phyloP scores from a whole-genome alignment of 2,888 invertebrate genomes.

The Odontocerum albicorne region DNA sequence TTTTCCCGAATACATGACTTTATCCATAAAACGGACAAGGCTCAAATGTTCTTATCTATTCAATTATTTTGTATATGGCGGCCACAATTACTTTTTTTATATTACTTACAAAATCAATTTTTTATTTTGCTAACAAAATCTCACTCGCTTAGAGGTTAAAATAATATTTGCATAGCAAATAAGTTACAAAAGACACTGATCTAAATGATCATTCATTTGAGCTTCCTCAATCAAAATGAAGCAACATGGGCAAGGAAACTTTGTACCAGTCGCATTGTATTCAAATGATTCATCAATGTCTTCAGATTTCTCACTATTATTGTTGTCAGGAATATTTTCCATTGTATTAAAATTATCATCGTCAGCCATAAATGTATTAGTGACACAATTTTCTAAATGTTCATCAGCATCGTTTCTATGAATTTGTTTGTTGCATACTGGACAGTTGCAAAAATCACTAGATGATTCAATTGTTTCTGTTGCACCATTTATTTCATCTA shows the following conservation, averaged over 20 bases:
- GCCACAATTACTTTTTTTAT: no score
- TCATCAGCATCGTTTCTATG: conserved; percentile 44
- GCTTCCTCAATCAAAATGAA: conserved; percentile 52
- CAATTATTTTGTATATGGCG: no score
- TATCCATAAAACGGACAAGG: no score
- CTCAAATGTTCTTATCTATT: no score
- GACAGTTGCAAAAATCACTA: conserved; percentile 43
- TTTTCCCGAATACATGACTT: no score
- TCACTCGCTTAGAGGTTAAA: no score
- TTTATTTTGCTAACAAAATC: no score
- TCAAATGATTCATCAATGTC: conserved; percentile 9
- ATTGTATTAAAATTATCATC: conserved; percentile 42
- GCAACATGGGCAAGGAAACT: conserved; percentile 64
- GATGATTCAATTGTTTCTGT: neutral
- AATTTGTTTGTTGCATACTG: conserved; percentile 49
- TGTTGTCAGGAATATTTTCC: conserved; percentile 2
- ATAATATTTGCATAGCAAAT: no score
- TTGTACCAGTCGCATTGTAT: conserved; percentile 47
- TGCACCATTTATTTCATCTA: neutral
- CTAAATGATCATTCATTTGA: conserved; percentile 63
- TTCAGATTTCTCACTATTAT: conserved; percentile 3
- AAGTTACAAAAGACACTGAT: conserved; percentile 46
- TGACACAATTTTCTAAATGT: conserved; percentile 57
- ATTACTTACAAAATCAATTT: no score
- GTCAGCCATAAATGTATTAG: conserved; percentile 40